These are phyloP conservation scores for Paradoxurus hermaphroditus DNA, from an alignment of 2,113 vertebrate genomes.

Conservation along the genomic window DNA sequence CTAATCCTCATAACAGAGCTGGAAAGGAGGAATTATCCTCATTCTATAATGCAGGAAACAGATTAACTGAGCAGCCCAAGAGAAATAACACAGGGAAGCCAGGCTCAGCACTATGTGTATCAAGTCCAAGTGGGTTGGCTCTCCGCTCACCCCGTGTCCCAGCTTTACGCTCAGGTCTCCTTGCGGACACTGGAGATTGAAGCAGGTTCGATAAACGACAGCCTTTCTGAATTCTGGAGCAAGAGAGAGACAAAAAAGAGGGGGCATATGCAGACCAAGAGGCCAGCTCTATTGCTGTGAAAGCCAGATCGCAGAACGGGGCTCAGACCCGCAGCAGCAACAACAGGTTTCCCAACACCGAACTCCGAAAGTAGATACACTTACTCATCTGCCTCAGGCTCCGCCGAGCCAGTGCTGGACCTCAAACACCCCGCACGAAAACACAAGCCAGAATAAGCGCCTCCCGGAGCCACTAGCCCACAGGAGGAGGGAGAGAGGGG, in stretches of 20 bases:
- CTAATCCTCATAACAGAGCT: background rate
- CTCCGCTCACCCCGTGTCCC: rapidly evolving
- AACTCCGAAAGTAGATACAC: background rate
- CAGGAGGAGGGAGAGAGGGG: background rate
- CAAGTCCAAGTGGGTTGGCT: background rate
- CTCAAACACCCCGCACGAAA: rapidly evolving
- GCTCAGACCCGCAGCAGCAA: rapidly evolving
- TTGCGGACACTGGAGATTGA: background rate
- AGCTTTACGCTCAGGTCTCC: background rate
- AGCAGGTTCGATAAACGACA: rapidly evolving
- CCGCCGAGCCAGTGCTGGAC: rapidly evolving
- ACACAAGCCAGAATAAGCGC: background rate
- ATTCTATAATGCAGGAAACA: background rate
- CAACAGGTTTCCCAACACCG: rapidly evolving
- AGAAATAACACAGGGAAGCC: background rate
- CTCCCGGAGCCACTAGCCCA: background rate
- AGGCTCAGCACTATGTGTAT: background rate
- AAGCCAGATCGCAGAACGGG: background rate
- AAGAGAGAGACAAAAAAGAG: background rate
- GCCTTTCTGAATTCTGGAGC: background rate
- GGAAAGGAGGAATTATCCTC: background rate
- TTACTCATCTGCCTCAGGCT: background rate
- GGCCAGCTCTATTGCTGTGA: background rate
- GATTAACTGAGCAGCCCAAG: background rate
- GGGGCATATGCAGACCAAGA: rapidly evolving